phyloP scores from a whole-genome alignment of 2,797 vertebrate genomes.

The Spheniscus humboldti region DNA sequence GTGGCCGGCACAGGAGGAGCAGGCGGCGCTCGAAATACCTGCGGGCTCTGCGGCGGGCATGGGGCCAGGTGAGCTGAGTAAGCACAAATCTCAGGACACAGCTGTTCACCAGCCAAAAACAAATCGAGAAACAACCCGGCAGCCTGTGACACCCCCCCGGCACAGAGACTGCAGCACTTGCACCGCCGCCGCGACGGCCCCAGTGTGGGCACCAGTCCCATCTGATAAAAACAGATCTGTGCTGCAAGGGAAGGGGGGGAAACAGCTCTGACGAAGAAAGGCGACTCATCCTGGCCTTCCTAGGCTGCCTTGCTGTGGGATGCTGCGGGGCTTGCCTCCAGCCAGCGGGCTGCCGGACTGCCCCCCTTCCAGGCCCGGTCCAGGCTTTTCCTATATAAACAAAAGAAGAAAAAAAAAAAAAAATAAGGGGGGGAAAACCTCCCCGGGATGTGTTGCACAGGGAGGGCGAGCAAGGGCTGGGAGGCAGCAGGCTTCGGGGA shows the following conservation, averaged over 20 bases:
- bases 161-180: neutral
- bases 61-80: constrained; percentile 11
- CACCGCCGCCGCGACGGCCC: neutral
- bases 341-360: neutral
- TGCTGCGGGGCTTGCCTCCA: neutral
- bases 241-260: neutral
- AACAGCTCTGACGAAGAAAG: neutral
- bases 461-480: fast-evolving
- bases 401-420: neutral
- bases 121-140: neutral
- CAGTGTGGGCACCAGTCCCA: neutral
- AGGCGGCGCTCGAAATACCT: neutral
- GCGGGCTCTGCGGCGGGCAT: neutral
- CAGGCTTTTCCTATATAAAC: neutral
- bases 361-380: fast-evolving
- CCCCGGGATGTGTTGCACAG: neutral
- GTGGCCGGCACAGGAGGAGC: fast-evolving
- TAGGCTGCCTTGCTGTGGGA: neutral
- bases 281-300: neutral
- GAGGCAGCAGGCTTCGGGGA: neutral
- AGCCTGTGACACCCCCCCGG: neutral
- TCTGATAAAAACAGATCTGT: neutral
- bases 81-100: constrained; percentile 24
- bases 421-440: neutral
- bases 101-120: constrained; percentile 7